Base-by-base conservation (phyloP, 2,113 vertebrate species). In the Oxygymnocypris stewartii region DNA sequence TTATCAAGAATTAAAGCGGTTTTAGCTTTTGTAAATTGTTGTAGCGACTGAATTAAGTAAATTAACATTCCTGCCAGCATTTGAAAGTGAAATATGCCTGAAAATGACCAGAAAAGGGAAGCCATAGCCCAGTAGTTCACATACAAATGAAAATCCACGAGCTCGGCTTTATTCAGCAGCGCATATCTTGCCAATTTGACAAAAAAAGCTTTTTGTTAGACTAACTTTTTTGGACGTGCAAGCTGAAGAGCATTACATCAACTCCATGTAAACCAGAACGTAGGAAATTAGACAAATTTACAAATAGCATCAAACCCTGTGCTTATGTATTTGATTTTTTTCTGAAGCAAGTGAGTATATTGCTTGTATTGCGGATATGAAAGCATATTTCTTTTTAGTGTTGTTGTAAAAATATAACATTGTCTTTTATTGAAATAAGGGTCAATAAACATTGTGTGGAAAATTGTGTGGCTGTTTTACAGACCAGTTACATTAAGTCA, bases 261-360 rank as follows among this genome's bases (percentile, higher is more conserved):
- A 73, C 67, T 23, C 14, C 4, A 9, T 3, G 28, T 16, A n/a
- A 59, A 23, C 20, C 57, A 23, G 7, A 59, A 20, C 31, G 37
- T 9, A 4, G 31, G 16, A 11, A 54, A 54, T 18, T 4, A 54
- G 51, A 18, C 18, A 37, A 18, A 12, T 23, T 9, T 42, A 73
- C 10, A 42, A 44, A 7, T 4, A 47, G 40, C 40, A 47, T 75
- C 73, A 75, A 75, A 75, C 40, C 73, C 13, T 14, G 73, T 47
- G 40, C 73, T 75, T 23, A 44, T 44, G 20, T n/a, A 47, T 75
- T 47, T 8, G 23, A 42, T 47, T 54, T 59, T 9, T 44, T 75
- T 75, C 42, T 47, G 74, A 74, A 84, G 65, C 42, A 83, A 76
- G 42, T 16, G 44, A 11, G 25, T 28, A 57, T 61, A 59, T 63